Percentiles rank a stretch among this genome's conserved stretches.
These are phyloP conservation scores for Heliconius hermathena DNA, from an alignment of 1,140 invertebrate species.

Conservation along the genomic window DNA sequence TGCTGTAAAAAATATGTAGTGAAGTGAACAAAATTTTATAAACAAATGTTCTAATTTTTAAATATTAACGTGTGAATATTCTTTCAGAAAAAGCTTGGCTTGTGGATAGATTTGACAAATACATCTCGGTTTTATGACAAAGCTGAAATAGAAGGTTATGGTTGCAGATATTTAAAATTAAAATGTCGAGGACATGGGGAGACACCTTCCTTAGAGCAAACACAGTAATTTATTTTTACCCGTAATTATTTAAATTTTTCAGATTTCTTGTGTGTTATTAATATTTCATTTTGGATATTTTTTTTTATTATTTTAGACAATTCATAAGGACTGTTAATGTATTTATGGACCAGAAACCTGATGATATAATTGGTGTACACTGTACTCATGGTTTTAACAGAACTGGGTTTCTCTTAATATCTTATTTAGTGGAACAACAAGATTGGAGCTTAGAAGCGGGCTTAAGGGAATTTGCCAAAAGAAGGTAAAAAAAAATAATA, in stretches of 20 bases:
- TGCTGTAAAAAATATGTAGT: neutral
- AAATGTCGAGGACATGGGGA: constrained; percentile 93
- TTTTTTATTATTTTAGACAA: constrained; percentile 52
- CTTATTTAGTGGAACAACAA: constrained; percentile 93
- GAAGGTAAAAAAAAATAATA: constrained; percentile 75
- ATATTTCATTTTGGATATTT: neutral
- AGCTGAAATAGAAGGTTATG: constrained; percentile 87
- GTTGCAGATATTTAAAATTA: constrained; percentile 92
- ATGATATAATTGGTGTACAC: constrained; percentile 94
- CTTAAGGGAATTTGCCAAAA: constrained; percentile 87
- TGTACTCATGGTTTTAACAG: constrained; percentile 99
- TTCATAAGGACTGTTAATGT: constrained; percentile 91
- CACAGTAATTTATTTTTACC: constrained; percentile 65
- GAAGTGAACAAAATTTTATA: neutral
- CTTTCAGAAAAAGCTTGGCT: constrained; percentile 90
- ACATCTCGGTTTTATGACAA: constrained; percentile 96
- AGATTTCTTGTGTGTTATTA: neutral
- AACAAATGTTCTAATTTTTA: neutral
- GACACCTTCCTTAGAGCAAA: constrained; percentile 90
- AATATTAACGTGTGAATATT: neutral
- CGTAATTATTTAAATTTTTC: neutral
- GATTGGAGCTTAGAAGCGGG: constrained; percentile 91
- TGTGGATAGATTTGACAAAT: constrained; percentile 98
- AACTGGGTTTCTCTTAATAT: constrained; percentile 96
- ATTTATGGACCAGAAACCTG: constrained; percentile 90